Evolutionary conservation across 2,797 vertebrate genomes (phyloP).

Genomic region (Lepilemur ruficaudatus): DNA sequence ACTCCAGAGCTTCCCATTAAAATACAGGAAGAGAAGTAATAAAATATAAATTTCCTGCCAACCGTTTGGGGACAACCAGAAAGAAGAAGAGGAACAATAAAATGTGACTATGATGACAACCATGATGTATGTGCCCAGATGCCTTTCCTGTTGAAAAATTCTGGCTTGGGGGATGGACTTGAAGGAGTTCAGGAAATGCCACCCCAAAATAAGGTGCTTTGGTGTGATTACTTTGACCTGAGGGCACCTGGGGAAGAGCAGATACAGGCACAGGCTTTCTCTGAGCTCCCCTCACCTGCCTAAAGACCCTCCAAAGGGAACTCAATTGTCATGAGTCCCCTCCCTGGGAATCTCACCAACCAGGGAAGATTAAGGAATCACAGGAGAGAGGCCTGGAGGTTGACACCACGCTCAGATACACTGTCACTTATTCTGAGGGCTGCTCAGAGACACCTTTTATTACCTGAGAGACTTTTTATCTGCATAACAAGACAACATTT

Average conservation of each 20-base stretch:
- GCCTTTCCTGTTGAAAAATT: constrained; percentile 5
- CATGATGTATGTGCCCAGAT: not conserved
- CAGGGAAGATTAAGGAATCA: not conserved
- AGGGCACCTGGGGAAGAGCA: not conserved
- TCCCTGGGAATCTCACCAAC: not conserved
- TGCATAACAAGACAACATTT: not conserved
- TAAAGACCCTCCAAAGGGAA: not conserved
- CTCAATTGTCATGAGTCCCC: not conserved
- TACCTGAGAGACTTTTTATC: not conserved
- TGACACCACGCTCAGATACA: not conserved
- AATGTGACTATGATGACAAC: not conserved
- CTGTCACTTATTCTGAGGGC: not conserved
- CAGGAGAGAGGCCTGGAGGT: not conserved
- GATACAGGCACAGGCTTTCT: not conserved
- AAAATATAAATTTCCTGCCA: constrained; percentile 51
- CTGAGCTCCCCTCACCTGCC: not conserved
- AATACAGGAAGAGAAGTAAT: constrained; percentile 44
- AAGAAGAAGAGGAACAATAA: constrained; percentile 31
- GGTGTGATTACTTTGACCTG: not conserved
- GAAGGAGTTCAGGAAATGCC: not conserved
- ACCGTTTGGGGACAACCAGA: constrained; percentile 1
- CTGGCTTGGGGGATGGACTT: not conserved
- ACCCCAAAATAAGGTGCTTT: not conserved
- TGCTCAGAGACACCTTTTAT: not conserved
- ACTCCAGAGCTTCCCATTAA: not conserved